Evolutionary conservation across 1,140 invertebrate species (phyloP).

Genomic region (Camponotus pennsylvanicus): DNA sequence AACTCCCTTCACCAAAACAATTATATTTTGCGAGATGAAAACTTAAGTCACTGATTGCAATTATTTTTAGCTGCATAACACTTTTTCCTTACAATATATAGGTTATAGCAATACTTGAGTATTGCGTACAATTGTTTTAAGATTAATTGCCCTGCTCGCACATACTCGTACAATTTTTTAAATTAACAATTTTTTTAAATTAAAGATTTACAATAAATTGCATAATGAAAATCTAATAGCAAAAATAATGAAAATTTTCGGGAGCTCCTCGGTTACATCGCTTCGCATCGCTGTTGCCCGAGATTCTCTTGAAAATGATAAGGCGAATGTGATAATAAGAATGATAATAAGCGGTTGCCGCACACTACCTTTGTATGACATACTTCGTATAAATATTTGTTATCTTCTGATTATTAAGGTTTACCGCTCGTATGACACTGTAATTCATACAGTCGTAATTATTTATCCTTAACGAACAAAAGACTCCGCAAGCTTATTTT

Average conservation of each 20-base stretch:
- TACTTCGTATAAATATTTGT: conserved; percentile 50
- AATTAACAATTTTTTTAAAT: background rate
- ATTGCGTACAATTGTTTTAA: background rate
- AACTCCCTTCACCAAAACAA: background rate
- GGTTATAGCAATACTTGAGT: no score
- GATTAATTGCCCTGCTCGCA: background rate
- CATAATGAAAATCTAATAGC: background rate
- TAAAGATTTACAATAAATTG: no score
- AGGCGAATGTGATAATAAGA: conserved; percentile 47
- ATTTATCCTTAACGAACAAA: background rate
- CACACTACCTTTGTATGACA: conserved; percentile 2
- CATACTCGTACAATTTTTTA: background rate
- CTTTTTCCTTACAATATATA: background rate
- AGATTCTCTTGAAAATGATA: conserved; percentile 27
- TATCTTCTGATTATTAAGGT: conserved; percentile 40
- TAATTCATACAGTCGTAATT: background rate
- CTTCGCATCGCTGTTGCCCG: background rate
- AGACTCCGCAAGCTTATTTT: background rate
- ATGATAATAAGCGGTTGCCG: conserved; percentile 51
- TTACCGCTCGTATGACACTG: background rate
- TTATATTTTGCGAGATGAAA: background rate
- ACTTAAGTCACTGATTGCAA: background rate
- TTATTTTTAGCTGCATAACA: background rate
- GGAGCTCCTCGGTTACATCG: background rate
- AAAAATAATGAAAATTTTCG: background rate